Evolutionary conservation across 2,888 invertebrate species (phyloP).

Genomic region (Lasioglossum pauxillum): DNA sequence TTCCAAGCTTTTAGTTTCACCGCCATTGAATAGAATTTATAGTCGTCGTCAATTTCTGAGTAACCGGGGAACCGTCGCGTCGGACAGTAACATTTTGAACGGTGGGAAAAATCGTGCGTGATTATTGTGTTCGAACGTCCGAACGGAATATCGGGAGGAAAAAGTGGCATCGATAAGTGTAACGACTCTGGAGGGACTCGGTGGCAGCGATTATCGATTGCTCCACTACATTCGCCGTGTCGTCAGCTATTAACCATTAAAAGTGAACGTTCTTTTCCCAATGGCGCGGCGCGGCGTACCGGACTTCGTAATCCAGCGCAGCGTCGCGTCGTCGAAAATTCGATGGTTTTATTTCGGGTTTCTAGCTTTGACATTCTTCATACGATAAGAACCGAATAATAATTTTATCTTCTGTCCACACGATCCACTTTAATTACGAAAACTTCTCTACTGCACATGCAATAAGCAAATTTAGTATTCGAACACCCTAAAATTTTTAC

Average conservation of each 20-base stretch:
- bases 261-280: conserved; percentile 73
- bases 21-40: conserved; percentile 16
- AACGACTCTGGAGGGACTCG: conserved; percentile 46
- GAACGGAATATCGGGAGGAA: conserved; percentile 33
- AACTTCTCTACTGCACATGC: not conserved
- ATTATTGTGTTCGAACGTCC: conserved; percentile 19
- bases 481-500: no score
- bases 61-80: not conserved
- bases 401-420: not conserved
- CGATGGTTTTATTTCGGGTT: conserved; percentile 22
- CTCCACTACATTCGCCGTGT: conserved; percentile 67
- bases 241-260: conserved; percentile 77
- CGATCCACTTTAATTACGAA: not conserved
- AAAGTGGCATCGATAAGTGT: conserved; percentile 55
- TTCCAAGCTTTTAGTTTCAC: not conserved
- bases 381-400: not conserved
- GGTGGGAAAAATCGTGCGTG: conserved; percentile 4
- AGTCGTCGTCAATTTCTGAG: not conserved
- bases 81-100: not conserved
- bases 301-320: conserved; percentile 29
- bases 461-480: not conserved
- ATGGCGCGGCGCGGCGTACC: conserved; percentile 9
- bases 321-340: conserved; percentile 21
- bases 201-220: conserved; percentile 74
- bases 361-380: not conserved